phyloP scores from a whole-genome alignment of 2,797 vertebrate species.

The Pangasius sanitwongsei region DNA sequence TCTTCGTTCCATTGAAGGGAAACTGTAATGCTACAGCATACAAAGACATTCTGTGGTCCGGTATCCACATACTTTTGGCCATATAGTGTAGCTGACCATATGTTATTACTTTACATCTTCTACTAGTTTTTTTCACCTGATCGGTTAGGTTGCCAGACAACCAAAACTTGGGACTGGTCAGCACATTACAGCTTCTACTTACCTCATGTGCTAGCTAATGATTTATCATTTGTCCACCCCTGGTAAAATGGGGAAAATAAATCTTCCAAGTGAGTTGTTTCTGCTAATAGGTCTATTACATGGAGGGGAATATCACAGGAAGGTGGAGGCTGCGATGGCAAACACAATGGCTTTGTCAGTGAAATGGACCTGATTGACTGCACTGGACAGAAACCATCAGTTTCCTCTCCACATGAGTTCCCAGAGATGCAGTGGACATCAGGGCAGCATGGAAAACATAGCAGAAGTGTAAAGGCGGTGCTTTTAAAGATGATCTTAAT shows the following conservation, averaged over 20 bases:
- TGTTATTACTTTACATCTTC: not conserved
- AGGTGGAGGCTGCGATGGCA: not conserved
- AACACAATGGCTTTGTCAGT: not conserved
- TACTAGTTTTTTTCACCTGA: not conserved
- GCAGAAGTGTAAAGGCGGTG: not conserved
- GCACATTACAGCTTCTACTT: not conserved
- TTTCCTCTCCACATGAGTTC: not conserved
- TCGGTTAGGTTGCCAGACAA: not conserved
- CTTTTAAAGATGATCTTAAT: not conserved
- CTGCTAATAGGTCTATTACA: not conserved
- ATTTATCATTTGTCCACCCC: not conserved
- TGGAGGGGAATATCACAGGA: not conserved
- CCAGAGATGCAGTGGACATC: not conserved
- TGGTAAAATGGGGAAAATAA: not conserved
- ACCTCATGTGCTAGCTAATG: not conserved
- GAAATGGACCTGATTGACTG: not conserved
- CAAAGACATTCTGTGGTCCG: not conserved
- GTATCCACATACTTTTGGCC: not conserved
- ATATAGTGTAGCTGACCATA: not conserved
- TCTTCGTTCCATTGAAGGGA: not conserved
- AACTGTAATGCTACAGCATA: not conserved
- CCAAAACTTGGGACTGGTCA: not conserved
- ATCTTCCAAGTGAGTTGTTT: not conserved
- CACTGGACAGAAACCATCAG: not conserved
- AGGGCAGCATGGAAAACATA: not conserved